A percentile compares a stretch with the other conserved stretches of the same genome.
Conservation (phyloP, 2,113 vertebrate genomes). For the Syngnathus typhle region DNA sequence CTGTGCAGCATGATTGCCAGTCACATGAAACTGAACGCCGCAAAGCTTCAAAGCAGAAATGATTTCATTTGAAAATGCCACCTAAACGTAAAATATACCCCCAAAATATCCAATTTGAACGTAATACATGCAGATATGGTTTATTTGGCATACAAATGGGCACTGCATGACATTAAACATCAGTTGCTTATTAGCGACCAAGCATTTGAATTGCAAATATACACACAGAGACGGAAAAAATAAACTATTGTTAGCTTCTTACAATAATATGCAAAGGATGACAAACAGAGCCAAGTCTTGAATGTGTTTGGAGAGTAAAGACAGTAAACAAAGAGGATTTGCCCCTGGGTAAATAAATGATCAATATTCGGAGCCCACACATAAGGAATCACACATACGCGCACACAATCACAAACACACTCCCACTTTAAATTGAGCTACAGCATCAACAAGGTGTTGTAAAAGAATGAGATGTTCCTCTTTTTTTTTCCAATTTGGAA, state of each 20-base stretch:
- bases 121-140: not conserved
- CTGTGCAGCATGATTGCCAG: not conserved
- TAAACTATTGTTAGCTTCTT: not conserved
- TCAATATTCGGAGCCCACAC: conserved; percentile 10
- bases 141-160: not conserved
- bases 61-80: not conserved
- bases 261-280: not conserved
- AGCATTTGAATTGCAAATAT: not conserved
- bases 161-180: not conserved
- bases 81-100: not conserved
- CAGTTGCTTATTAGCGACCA: not conserved
- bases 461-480: not conserved
- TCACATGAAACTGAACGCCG: not conserved
- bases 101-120: not conserved
- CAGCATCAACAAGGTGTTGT: not conserved
- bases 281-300: conserved; percentile 2
- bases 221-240: not conserved
- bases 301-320: not conserved
- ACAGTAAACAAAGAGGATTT: not conserved
- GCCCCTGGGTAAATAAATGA: conserved; percentile 16
- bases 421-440: not conserved
- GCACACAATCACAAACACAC: not conserved
- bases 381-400: not conserved
- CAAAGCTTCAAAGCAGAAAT: not conserved
- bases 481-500: no score